Conservation (phyloP, 2,888 invertebrate genomes). For the Mongoloraphidia duomilia region DNA sequence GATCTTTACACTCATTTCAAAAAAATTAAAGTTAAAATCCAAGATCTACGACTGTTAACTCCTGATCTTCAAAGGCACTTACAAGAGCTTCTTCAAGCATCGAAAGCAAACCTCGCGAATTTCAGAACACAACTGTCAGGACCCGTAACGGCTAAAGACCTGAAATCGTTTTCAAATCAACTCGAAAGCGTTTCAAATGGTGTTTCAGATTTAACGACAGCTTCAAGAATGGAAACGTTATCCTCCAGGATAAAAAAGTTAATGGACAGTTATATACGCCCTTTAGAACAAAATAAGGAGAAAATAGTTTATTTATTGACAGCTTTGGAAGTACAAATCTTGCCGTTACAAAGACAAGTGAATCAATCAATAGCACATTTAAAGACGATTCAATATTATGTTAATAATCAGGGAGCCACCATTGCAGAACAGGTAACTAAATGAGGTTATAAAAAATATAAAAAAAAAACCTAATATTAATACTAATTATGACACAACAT, state of each 20-base stretch:
- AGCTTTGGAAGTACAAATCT: slow-evolving; percentile 55
- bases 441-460: too few species aligned
- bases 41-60: slow-evolving; percentile 41
- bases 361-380: slow-evolving; percentile 61
- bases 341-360: slow-evolving; percentile 54
- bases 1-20: slow-evolving; percentile 39
- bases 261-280: slow-evolving; percentile 47
- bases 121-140: slow-evolving; percentile 40
- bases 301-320: slow-evolving; percentile 63
- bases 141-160: slow-evolving; percentile 45
- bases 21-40: slow-evolving; percentile 37
- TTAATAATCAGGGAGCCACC: slow-evolving; percentile 54
- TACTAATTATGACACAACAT: too few species aligned
- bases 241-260: slow-evolving; percentile 49
- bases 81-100: slow-evolving; percentile 39
- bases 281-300: slow-evolving; percentile 53
- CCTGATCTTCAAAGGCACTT: slow-evolving; percentile 41
- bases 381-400: slow-evolving; percentile 61
- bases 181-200: slow-evolving; percentile 49
- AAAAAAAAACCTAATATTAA: too few species aligned
- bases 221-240: slow-evolving; percentile 57
- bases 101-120: slow-evolving; percentile 43
- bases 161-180: slow-evolving; percentile 49
- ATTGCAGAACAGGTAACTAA: slow-evolving; percentile 51
- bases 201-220: slow-evolving; percentile 53